A percentile compares a stretch with the other conserved stretches of the same genome.
Evolutionary conservation across 1,140 invertebrate genomes (phyloP).

Genomic region (Cylas formicarius): DNA sequence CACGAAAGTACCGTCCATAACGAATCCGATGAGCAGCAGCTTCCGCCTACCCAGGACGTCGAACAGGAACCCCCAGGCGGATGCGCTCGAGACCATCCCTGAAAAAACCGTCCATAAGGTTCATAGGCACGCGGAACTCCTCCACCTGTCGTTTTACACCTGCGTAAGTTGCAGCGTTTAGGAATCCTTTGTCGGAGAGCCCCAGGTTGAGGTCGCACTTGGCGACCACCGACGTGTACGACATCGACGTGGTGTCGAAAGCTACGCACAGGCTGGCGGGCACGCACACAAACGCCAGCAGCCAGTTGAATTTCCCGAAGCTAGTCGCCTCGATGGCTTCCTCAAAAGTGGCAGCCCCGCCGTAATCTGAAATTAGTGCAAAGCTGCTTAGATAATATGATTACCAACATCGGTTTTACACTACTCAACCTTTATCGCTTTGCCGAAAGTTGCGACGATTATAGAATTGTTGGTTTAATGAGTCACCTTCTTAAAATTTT

Average conservation of each 20-base stretch:
- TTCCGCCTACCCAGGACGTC: conserved; percentile 68
- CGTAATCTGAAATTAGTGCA: too few species aligned
- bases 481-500: too few species aligned
- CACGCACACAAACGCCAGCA: conserved; percentile 45
- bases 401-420: too few species aligned
- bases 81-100: conserved; percentile 51
- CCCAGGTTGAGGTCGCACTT: conserved; percentile 51
- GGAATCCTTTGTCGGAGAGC: conserved; percentile 48
- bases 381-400: too few species aligned
- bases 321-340: conserved; percentile 42
- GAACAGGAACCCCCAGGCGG: conserved; percentile 75
- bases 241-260: conserved; percentile 46
- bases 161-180: conserved; percentile 56
- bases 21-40: conserved; percentile 63
- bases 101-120: too few species aligned
- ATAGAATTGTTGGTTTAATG: too few species aligned
- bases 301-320: conserved; percentile 53
- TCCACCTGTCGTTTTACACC: too few species aligned
- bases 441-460: too few species aligned
- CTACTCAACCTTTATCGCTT: too few species aligned
- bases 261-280: conserved; percentile 45
- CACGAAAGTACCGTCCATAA: conserved; percentile 61
- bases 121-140: too few species aligned
- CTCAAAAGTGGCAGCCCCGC: conserved; percentile 35
- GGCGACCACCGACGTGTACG: conserved; percentile 52